Evolutionary conservation across 2,888 invertebrate genomes (phyloP).

Genomic region (Chesias legatella): DNA sequence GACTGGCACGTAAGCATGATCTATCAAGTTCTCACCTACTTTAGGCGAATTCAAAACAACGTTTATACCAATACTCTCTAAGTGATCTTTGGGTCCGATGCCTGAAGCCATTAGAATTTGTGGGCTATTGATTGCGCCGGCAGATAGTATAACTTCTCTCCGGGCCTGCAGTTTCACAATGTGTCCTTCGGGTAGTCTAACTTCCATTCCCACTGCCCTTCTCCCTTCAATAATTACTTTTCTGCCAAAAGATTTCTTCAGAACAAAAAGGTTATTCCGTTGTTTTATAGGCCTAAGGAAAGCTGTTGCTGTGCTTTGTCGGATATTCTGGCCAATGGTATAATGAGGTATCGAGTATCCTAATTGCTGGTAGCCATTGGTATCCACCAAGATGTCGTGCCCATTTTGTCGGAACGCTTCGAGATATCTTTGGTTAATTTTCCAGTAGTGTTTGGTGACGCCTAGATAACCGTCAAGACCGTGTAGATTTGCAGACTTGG

Average conservation of each 20-base stretch:
- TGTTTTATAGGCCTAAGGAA: conserved; percentile 36
- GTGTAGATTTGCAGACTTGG: conserved; percentile 45
- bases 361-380: conserved; percentile 35
- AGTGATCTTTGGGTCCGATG: conserved; percentile 43
- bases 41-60: conserved; percentile 37
- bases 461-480: conserved; percentile 32
- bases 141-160: conserved; percentile 47
- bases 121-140: conserved; percentile 47
- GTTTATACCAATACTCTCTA: conserved; percentile 36
- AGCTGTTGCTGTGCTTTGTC: conserved; percentile 39
- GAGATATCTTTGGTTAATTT: conserved; percentile 40
- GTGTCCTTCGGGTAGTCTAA: conserved; percentile 22
- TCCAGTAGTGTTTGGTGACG: conserved; percentile 39
- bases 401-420: conserved; percentile 39
- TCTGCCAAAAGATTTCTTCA: conserved; percentile 38
- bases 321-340: conserved; percentile 29
- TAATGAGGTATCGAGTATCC: conserved; percentile 35
- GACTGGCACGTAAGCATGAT: conserved; percentile 38
- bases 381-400: conserved; percentile 35
- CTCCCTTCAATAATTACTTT: conserved; percentile 36
- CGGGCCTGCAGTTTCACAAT: conserved; percentile 27
- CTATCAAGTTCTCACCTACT: conserved; percentile 46
- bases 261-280: conserved; percentile 37
- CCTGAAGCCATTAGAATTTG: conserved; percentile 52
- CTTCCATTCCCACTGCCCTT: conserved; percentile 39